Evolutionary conservation across 2,888 invertebrate species (phyloP).

Genomic region (Agonum fuliginosum): DNA sequence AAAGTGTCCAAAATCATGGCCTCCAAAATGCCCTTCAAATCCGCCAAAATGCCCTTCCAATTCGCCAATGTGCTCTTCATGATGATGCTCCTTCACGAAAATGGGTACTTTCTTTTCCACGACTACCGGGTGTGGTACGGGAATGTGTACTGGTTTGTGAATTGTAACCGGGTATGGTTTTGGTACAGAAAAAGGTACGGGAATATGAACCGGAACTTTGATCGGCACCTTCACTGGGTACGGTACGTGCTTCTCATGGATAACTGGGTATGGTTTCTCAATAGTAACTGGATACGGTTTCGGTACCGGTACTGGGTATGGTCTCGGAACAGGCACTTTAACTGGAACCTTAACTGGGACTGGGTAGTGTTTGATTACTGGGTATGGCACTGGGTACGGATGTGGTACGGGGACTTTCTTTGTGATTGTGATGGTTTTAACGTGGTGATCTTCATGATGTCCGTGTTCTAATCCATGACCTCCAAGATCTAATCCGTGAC

Average conservation of each 20-base stretch:
- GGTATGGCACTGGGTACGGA: constrained; percentile 74
- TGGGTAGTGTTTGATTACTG: constrained; percentile 73
- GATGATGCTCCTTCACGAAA: constrained; percentile 65
- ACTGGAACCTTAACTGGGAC: constrained; percentile 74
- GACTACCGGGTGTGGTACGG: constrained; percentile 78
- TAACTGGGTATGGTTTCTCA: constrained; percentile 73
- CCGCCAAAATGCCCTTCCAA: not conserved
- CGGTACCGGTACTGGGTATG: constrained; percentile 73
- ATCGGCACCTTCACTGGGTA: constrained; percentile 74
- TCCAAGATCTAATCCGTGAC: constrained; percentile 59
- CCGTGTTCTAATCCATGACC: constrained; percentile 25
- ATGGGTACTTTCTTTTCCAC: constrained; percentile 76
- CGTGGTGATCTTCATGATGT: constrained; percentile 62
- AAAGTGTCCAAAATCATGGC: too few species aligned
- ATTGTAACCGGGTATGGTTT: constrained; percentile 75
- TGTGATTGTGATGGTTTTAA: constrained; percentile 57
- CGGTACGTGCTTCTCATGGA: constrained; percentile 69
- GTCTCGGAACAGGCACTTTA: constrained; percentile 70
- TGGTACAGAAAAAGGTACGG: constrained; percentile 72
- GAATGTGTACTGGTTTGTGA: constrained; percentile 75
- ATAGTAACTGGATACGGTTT: constrained; percentile 75
- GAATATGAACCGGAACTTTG: constrained; percentile 75
- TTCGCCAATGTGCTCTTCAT: constrained; percentile 37
- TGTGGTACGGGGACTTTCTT: constrained; percentile 61
- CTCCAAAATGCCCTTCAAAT: not conserved